Evolutionary conservation across 2,113 vertebrate species (phyloP).

Genomic region (Sitta europaea): DNA sequence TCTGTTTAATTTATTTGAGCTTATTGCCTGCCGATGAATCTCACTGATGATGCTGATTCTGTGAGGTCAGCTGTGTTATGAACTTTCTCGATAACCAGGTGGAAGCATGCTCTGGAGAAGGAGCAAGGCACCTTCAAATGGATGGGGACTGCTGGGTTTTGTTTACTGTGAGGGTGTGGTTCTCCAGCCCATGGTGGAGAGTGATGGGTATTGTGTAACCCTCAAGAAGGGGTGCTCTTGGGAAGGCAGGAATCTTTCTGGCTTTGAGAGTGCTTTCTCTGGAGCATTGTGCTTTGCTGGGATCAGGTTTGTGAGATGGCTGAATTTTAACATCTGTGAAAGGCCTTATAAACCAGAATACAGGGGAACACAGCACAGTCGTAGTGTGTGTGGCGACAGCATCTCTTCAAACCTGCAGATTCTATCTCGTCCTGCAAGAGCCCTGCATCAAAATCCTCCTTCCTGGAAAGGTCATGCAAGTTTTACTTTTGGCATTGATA

Average conservation of each 20-base stretch:
- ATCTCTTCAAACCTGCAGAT: not conserved
- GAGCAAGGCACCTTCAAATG: not conserved
- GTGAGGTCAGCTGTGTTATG: not conserved
- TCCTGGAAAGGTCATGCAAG: not conserved
- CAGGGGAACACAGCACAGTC: not conserved
- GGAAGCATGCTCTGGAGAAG: not conserved
- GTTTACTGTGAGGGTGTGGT: not conserved
- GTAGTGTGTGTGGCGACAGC: fast-evolving
- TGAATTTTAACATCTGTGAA: not conserved
- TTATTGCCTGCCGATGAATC: not conserved
- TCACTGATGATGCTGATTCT: not conserved
- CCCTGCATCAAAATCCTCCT: not conserved
- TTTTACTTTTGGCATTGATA: not conserved
- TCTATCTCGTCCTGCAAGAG: not conserved
- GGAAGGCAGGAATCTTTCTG: not conserved
- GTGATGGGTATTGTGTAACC: not conserved
- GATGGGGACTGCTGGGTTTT: not conserved
- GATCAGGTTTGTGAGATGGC: not conserved
- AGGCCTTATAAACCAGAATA: not conserved
- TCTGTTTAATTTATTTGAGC: constrained; percentile 25
- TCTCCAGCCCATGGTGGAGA: not conserved
- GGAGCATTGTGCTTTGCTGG: not conserved
- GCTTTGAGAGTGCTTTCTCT: not conserved
- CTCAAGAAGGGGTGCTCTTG: not conserved
- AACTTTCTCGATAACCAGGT: not conserved